Percentiles rank a stretch among this genome's conserved stretches.
These are phyloP conservation scores for Corvus hawaiiensis DNA, from an alignment of 2,113 vertebrate species.

Conservation along the genomic window DNA sequence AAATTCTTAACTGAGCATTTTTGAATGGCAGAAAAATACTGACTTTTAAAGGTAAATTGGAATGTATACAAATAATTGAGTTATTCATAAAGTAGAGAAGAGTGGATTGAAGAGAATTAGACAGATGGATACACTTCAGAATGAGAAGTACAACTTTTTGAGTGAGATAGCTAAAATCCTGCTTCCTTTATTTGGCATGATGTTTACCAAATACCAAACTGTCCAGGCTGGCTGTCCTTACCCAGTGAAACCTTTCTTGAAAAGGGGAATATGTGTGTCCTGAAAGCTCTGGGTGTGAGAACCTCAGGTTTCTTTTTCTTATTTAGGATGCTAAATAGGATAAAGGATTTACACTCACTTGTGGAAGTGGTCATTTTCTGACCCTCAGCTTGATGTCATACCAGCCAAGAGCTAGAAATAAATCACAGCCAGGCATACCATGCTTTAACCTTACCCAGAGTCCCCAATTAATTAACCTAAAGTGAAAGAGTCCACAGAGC, in stretches of 20 bases:
- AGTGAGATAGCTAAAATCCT: background rate
- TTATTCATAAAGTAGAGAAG: background rate
- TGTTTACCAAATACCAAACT: background rate
- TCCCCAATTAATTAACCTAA: slow-evolving; percentile 31
- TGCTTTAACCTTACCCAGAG: background rate
- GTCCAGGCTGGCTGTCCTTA: background rate
- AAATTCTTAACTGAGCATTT: background rate
- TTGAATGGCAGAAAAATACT: background rate
- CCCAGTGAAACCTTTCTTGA: background rate
- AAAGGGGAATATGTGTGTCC: background rate
- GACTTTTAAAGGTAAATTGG: background rate
- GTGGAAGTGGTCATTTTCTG: background rate
- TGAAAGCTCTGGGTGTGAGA: background rate
- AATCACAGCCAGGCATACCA: background rate
- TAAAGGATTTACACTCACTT: background rate
- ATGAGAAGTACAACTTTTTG: background rate
- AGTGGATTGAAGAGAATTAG: background rate
- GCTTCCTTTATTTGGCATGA: background rate
- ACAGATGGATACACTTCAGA: background rate
- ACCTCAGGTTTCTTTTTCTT: background rate
- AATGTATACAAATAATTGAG: background rate
- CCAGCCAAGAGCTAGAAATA: background rate
- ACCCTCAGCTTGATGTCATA: background rate
- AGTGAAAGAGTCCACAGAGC: background rate
- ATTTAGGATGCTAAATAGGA: background rate